Base-by-base conservation (phyloP, 2,797 vertebrate species). In the Lutra lutra region DNA sequence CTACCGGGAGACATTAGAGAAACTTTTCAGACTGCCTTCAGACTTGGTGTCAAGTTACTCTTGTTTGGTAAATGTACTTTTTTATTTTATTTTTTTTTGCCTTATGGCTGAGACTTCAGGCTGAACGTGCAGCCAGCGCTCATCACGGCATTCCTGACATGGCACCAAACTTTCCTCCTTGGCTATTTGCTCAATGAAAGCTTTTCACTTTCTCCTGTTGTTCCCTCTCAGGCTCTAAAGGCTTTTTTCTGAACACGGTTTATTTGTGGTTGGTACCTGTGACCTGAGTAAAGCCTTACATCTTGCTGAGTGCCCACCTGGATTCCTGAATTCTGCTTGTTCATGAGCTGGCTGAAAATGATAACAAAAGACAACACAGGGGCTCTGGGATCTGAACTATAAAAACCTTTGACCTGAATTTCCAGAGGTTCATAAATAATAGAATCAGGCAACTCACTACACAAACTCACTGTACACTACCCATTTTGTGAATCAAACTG, bases 321-420 rank as follows among this genome's bases (percentile, higher is more conserved):
- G 2, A 78, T 72, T 68, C 5, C 40, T 68, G 78, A 93, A 68
- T 83, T 90, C 51, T 60, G 35, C 21, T 17, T 32, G 29, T 32
- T 58, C 1, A 0, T 25, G 23, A 48, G 25, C 29, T 68, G 58
- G 2, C 7, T 25, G 46, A 23, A 48, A 43, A 9, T 92, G 35
- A 90, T 73, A 58, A 51, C 14, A 54, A 92, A 73, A 25, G 11
- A 29, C 15, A 58, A 15, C 40, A 15, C 35, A 64, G 3, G 35
- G 40, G 8, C 13, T 75, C 7, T 83, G 25, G 38, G 25, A 84
- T n/a, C 40, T 60, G 8, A 83, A 58, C 91, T 62, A 29, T 10
- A 38, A 56, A 75, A 64, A 27, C n/a, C 18, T 93, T 87, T 94
- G 60, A 68, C 29, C 56, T 83, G 75, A 82, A 95, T 88, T 95